Conservation (phyloP, 2,113 vertebrate species). For the Bettongia penicillata region DNA sequence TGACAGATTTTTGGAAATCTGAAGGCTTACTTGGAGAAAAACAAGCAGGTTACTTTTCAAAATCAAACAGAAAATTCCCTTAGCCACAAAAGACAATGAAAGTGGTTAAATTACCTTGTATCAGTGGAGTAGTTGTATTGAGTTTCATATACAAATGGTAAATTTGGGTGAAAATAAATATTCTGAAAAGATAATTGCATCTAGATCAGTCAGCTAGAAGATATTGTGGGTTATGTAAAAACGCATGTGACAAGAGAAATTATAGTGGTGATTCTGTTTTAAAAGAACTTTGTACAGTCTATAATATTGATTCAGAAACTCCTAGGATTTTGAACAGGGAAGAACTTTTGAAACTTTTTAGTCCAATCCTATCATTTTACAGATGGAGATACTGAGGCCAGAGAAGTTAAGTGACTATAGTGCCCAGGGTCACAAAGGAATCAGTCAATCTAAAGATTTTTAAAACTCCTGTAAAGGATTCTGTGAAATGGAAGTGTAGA, state of each 20-base stretch:
- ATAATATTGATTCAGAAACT: not conserved
- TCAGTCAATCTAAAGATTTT: not conserved
- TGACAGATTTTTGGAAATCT: constrained; percentile 23
- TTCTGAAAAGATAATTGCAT: not conserved
- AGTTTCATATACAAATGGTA: not conserved
- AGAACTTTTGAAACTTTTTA: not conserved
- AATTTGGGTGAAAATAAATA: not conserved
- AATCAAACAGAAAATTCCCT: constrained; percentile 8
- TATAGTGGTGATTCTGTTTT: not conserved
- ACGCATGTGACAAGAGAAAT: not conserved
- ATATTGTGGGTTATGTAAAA: not conserved
- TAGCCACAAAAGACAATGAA: not conserved
- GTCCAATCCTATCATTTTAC: not conserved
- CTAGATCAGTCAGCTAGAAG: not conserved
- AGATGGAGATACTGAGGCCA: not conserved
- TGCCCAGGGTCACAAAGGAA: not conserved
- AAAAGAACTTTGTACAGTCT: not conserved
- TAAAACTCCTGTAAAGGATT: not conserved
- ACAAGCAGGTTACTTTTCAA: constrained; percentile 35
- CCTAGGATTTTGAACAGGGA: not conserved
- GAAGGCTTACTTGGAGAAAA: not conserved
- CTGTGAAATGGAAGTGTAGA: not conserved
- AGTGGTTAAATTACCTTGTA: not conserved
- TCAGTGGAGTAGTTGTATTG: not conserved
- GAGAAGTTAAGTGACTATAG: not conserved